Conservation (phyloP, 2,888 invertebrate species). For the Cantharis rufa region DNA sequence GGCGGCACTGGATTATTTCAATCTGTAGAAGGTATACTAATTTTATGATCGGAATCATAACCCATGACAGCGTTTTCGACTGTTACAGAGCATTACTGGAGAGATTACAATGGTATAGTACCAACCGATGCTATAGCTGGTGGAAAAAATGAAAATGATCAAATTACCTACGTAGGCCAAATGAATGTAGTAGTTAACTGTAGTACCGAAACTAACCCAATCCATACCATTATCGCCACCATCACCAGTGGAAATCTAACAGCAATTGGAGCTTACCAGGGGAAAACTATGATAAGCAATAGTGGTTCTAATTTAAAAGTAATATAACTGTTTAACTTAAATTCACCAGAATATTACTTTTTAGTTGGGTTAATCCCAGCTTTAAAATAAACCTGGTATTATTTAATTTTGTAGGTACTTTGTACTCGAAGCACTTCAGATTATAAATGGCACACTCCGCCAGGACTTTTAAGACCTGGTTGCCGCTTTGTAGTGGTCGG, state of each 20-base stretch:
- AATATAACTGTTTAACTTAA: too few relatives aligned
- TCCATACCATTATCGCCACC: not conserved
- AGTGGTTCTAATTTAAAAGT: not conserved
- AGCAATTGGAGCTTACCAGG: not conserved
- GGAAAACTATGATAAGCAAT: not conserved
- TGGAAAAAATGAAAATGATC: not conserved
- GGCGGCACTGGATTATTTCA: not conserved
- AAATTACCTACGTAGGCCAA: conserved; percentile 1
- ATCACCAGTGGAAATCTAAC: not conserved
- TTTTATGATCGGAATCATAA: not conserved
- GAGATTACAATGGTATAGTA: not conserved
- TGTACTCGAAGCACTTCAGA: not conserved
- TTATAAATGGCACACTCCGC: not conserved
- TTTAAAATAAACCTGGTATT: too few relatives aligned
- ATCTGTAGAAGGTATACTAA: not conserved
- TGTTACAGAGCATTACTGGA: not conserved
- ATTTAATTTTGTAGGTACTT: not conserved
- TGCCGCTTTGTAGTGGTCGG: not conserved
- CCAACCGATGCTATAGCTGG: not conserved
- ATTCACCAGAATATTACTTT: too few relatives aligned
- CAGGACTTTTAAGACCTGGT: not conserved
- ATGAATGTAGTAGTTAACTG: not conserved
- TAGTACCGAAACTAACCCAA: not conserved
- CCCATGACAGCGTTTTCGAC: not conserved
- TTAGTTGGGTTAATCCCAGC: too few relatives aligned